Conservation (phyloP, 2,888 invertebrate species). For the Conops quadrifasciatus region DNA sequence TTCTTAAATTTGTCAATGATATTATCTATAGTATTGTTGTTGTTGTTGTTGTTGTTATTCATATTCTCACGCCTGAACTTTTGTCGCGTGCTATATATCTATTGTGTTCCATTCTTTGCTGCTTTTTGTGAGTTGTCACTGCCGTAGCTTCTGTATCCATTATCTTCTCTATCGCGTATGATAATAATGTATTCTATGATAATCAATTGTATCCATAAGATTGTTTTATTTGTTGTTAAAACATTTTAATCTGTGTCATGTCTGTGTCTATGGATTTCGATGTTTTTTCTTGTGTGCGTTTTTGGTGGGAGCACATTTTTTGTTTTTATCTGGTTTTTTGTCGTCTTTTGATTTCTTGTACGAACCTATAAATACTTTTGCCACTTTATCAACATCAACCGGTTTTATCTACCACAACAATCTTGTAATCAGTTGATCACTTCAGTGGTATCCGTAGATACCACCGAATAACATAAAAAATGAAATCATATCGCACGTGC, state of each 20-base stretch:
- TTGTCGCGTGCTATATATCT: not conserved
- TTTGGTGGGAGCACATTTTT: not conserved
- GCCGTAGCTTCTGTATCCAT: not conserved
- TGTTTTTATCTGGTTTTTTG: conserved; percentile 1
- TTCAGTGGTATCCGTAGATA: no score
- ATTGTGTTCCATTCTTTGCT: no score
- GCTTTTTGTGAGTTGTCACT: not conserved
- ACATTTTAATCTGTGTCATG: conserved; percentile 13
- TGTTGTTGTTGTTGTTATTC: conserved; percentile 17
- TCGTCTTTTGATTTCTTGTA: not conserved
- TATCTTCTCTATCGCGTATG: not conserved
- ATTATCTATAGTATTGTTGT: not conserved
- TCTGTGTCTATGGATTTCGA: not conserved
- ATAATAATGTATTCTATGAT: not conserved
- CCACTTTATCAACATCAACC: not conserved
- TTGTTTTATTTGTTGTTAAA: conserved; percentile 26
- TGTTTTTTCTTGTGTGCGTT: not conserved
- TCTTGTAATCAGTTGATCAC: conserved; percentile 5
- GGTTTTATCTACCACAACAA: conserved; percentile 25
- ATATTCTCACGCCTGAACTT: conserved; percentile 1
- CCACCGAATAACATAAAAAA: not conserved
- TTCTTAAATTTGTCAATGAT: no score
- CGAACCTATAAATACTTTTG: not conserved
- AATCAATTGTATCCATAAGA: conserved; percentile 31
- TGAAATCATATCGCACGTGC: not conserved